Conservation (phyloP, 2,888 invertebrate genomes). For the Ecliptopera silaceata region DNA sequence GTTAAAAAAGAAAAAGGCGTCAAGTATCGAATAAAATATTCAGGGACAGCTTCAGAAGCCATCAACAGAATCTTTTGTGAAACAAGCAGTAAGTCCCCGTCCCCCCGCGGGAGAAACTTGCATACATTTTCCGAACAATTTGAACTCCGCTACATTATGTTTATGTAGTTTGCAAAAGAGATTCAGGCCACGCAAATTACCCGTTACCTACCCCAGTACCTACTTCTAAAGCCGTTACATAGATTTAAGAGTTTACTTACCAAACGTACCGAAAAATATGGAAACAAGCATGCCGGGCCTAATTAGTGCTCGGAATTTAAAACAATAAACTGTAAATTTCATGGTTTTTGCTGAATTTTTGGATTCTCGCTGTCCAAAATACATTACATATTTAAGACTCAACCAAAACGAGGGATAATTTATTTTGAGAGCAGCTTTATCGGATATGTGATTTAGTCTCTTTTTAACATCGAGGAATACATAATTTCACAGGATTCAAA, state of each 20-base stretch:
- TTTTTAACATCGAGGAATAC: no score
- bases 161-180: conserved; percentile 23
- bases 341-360: not conserved
- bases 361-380: not conserved
- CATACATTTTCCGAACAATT: conserved; percentile 33
- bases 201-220: not conserved
- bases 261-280: conserved; percentile 5
- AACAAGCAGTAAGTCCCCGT: conserved; percentile 19
- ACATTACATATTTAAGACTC: not conserved
- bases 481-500: no score
- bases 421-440: no score
- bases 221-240: conserved; percentile 5
- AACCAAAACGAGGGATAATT: no score
- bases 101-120: conserved; percentile 26
- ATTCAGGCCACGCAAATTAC: conserved; percentile 18
- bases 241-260: conserved; percentile 1
- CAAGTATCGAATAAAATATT: not conserved
- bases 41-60: conserved; percentile 15
- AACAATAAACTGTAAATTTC: conserved; percentile 1
- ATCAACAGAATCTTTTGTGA: conserved; percentile 19
- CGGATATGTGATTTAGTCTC: no score
- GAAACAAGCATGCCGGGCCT: conserved; percentile 7
- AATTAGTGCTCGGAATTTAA: conserved; percentile 13
- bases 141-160: conserved; percentile 17
- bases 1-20: not conserved